Evolutionary conservation across 2,113 vertebrate species (phyloP).

Genomic region (Xiphophorus couchianus): DNA sequence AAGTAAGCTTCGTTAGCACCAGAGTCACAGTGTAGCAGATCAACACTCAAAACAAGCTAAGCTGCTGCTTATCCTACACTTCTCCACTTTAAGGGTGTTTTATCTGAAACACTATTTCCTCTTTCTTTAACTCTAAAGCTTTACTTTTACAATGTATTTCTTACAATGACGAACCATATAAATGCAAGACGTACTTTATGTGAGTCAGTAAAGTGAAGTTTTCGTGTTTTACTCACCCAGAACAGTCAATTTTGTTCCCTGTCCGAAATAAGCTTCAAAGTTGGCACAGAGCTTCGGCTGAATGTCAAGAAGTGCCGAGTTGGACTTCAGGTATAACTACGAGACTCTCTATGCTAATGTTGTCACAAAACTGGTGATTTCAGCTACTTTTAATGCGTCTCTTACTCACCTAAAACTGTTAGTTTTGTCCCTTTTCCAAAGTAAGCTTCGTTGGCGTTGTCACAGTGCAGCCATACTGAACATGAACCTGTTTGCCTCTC

Average conservation of each 20-base stretch:
- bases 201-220: background rate
- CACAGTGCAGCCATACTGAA: slow-evolving; percentile 38
- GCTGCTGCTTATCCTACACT: background rate
- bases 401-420: slow-evolving; percentile 72
- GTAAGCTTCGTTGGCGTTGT: slow-evolving; percentile 1
- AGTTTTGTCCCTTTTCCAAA: slow-evolving; percentile 49
- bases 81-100: too few relatives aligned
- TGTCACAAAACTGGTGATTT: too few relatives aligned
- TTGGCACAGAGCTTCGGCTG: slow-evolving; percentile 42
- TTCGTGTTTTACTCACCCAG: background rate
- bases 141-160: too few relatives aligned
- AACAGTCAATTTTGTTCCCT: slow-evolving; percentile 49
- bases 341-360: background rate
- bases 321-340: background rate
- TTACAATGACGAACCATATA: too few relatives aligned
- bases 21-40: slow-evolving; percentile 11
- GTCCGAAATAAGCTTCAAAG: slow-evolving; percentile 54
- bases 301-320: slow-evolving; percentile 24
- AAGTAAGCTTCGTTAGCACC: slow-evolving; percentile 64
- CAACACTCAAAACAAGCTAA: background rate
- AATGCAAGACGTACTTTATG: too few relatives aligned
- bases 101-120: background rate
- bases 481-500: background rate
- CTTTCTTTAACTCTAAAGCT: background rate
- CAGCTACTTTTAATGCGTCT: rapidly evolving